phyloP scores from a whole-genome alignment of 2,797 vertebrate genomes.

The Anas georgica region DNA sequence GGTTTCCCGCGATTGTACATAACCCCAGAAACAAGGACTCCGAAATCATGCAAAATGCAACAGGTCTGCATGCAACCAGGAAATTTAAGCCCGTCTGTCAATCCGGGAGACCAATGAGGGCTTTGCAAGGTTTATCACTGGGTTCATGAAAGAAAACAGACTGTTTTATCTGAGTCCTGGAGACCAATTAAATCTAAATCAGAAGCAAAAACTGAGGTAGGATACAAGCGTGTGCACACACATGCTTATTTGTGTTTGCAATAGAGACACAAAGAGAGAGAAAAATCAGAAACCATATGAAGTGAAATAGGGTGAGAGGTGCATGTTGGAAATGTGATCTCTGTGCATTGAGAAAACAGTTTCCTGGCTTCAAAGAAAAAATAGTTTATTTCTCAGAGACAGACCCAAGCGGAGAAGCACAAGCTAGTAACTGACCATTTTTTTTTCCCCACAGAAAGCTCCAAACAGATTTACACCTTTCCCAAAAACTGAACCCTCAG shows the following conservation, averaged over 20 bases:
- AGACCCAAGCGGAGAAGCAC: neutral
- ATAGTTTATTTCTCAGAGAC: neutral
- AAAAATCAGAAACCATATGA: neutral
- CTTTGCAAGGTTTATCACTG: neutral
- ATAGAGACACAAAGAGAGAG: neutral
- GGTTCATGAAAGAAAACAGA: neutral
- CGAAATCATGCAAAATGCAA: conserved; percentile 20
- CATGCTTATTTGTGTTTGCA: neutral
- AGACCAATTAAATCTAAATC: conserved; percentile 1
- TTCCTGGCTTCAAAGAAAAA: neutral
- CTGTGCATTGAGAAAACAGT: neutral
- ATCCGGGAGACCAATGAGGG: neutral
- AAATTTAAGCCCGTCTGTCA: neutral
- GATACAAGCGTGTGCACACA: neutral
- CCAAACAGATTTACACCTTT: neutral
- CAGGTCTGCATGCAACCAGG: neutral
- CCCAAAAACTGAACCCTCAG: neutral
- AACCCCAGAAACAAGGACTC: neutral
- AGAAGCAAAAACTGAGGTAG: neutral
- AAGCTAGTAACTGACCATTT: neutral
- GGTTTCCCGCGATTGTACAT: neutral
- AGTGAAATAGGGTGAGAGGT: neutral
- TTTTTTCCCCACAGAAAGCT: neutral
- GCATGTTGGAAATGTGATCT: neutral
- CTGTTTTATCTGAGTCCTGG: neutral